A percentile compares a stretch with the other conserved stretches of the same genome.
These are phyloP conservation scores for Bufotes viridis DNA, from an alignment of 2,797 vertebrate genomes.

Conservation along the genomic window DNA sequence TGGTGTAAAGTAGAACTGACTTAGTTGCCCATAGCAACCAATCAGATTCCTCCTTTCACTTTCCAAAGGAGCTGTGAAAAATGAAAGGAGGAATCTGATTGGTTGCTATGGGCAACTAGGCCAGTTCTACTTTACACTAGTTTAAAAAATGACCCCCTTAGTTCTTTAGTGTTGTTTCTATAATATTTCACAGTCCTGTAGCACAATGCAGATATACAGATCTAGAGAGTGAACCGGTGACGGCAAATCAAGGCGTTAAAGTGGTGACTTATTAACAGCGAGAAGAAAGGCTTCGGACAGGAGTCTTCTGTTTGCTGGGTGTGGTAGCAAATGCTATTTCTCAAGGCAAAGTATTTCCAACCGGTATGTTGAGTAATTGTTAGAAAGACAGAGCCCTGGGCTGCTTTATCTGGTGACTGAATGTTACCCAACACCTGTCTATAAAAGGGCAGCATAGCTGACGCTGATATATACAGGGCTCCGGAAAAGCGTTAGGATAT, in stretches of 20 bases:
- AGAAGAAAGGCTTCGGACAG: constrained; percentile 19
- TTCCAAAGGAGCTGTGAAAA: too few species aligned
- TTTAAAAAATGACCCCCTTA: too few species aligned
- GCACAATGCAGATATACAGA: neutral
- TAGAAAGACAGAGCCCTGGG: constrained; percentile 55
- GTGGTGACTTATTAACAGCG: constrained; percentile 57
- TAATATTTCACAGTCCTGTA: neutral
- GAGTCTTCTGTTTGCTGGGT: constrained; percentile 53
- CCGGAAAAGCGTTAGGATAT: neutral
- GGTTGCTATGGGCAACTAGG: too few species aligned
- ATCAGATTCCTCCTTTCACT: too few species aligned
- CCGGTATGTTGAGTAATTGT: constrained; percentile 52
- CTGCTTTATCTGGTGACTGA: constrained; percentile 8
- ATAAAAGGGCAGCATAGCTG: constrained; percentile 13
- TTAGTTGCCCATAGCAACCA: too few species aligned
- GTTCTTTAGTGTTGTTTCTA: too few species aligned
- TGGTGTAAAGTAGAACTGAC: too few species aligned
- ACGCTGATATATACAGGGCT: neutral
- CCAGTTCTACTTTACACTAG: too few species aligned
- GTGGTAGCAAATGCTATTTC: constrained; percentile 56
- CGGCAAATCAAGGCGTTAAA: constrained; percentile 38
- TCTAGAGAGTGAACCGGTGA: constrained; percentile 3
- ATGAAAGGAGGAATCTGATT: too few species aligned
- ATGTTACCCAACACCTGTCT: constrained; percentile 38
- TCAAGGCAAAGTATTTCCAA: constrained; percentile 55